These are phyloP conservation scores for Psephotus haematonotus DNA, from an alignment of 2,113 vertebrate species.

Conservation along the genomic window DNA sequence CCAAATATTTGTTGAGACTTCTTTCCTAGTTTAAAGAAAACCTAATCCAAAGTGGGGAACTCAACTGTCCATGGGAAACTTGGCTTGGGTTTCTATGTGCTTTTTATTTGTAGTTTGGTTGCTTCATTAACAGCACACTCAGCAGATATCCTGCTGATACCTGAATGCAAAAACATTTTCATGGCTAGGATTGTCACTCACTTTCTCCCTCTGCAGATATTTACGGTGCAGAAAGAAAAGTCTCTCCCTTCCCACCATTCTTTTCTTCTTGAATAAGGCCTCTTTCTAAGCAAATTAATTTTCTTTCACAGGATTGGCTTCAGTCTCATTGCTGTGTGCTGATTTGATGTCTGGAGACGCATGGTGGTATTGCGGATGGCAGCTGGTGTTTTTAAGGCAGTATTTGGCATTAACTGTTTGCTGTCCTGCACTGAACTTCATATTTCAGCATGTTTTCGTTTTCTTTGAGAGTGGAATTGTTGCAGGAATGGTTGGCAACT, in stretches of 20 bases:
- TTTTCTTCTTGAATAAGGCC: not conserved
- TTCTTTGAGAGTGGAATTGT: not conserved
- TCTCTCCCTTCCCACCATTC: not conserved
- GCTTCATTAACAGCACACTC: not conserved
- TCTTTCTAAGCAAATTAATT: not conserved
- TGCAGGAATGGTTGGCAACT: not conserved
- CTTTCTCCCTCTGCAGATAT: not conserved
- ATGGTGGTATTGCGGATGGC: not conserved
- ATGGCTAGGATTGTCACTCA: not conserved
- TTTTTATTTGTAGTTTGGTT: not conserved
- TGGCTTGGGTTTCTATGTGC: not conserved
- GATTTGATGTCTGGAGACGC: not conserved
- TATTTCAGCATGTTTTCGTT: not conserved
- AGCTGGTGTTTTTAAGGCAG: not conserved
- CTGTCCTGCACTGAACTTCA: not conserved
- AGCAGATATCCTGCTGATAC: not conserved
- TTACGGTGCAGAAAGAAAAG: not conserved
- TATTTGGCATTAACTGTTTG: not conserved
- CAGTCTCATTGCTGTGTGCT: not conserved
- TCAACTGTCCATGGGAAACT: not conserved
- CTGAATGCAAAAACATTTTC: not conserved
- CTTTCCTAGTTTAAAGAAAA: not conserved
- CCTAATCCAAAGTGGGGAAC: not conserved
- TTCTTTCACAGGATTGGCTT: not conserved
- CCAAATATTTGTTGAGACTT: not conserved